phyloP scores from a whole-genome alignment of 2,797 vertebrate species.

The Fundulus diaphanus region DNA sequence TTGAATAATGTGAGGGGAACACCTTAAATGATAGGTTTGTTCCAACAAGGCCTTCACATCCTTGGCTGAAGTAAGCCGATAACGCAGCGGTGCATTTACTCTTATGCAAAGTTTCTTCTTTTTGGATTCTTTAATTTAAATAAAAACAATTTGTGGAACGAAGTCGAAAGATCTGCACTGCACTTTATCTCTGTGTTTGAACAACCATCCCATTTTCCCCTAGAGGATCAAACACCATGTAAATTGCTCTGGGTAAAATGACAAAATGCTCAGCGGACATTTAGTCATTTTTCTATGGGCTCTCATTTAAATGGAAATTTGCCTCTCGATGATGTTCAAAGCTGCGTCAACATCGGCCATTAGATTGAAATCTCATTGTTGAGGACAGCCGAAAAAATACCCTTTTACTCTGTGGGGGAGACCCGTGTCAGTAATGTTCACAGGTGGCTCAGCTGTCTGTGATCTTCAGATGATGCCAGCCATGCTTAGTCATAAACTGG shows the following conservation, averaged over 20 bases:
- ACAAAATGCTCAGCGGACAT: conserved; percentile 65
- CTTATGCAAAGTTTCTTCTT: conserved; percentile 23
- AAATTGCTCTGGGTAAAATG: conserved; percentile 65
- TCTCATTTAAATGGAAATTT: conserved; percentile 79
- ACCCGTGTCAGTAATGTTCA: conserved; percentile 53
- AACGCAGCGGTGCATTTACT: conserved; percentile 10
- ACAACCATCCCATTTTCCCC: conserved; percentile 56
- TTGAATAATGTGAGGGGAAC: conserved; percentile 49
- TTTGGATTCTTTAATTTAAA: conserved; percentile 30
- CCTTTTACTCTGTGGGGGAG: conserved; percentile 32
- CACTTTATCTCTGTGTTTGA: conserved; percentile 51
- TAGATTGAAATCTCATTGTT: conserved; percentile 66
- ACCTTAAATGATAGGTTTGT: conserved; percentile 47
- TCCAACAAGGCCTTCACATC: conserved; percentile 35
- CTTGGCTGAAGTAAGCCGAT: conserved; percentile 55
- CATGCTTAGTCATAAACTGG: conserved; percentile 47
- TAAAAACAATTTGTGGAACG: conserved; percentile 46
- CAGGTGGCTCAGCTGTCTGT: conserved; percentile 46
- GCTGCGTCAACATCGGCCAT: conserved; percentile 71
- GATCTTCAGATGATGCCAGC: conserved; percentile 55
- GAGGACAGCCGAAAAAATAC: conserved; percentile 37
- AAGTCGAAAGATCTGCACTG: conserved; percentile 37
- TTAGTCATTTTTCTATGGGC: conserved; percentile 66
- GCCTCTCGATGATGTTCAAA: conserved; percentile 64
- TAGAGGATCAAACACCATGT: conserved; percentile 70